Conservation (phyloP, 2,888 invertebrate species). For the Campopleginae sp. region DNA sequence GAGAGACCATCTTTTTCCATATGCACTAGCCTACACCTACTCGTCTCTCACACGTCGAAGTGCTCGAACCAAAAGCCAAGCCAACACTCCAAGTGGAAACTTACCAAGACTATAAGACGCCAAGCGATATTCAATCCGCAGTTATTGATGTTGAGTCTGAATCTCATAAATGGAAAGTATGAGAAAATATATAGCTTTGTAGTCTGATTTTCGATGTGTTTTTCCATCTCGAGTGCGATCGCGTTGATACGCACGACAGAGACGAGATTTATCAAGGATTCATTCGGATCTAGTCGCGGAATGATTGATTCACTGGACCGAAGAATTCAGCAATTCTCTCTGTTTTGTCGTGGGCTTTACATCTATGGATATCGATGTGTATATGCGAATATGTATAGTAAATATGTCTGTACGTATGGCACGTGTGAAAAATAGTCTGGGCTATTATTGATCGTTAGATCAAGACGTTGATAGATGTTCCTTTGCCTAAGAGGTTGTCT, state of each 20-base stretch:
- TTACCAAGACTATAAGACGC: constrained; percentile 32
- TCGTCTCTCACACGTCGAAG: constrained; percentile 34
- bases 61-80: constrained; percentile 39
- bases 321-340: constrained; percentile 61
- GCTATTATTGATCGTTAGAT: constrained; percentile 52
- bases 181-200: not conserved
- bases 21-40: constrained; percentile 26
- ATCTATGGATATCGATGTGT: not conserved
- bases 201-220: not conserved
- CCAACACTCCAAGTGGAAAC: constrained; percentile 51
- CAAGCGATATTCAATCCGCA: constrained; percentile 50
- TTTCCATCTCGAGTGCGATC: not conserved
- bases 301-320: constrained; percentile 44
- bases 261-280: constrained; percentile 28
- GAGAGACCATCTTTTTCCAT: constrained; percentile 57
- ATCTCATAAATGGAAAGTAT: not conserved
- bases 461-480: constrained; percentile 63
- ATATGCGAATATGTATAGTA: not conserved
- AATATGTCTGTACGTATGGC: not conserved
- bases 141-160: constrained; percentile 14
- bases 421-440: constrained; percentile 44
- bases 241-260: constrained; percentile 5
- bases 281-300: not conserved
- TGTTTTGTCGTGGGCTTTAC: constrained; percentile 30
- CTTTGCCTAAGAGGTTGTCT: constrained; percentile 46